Evolutionary conservation across 2,113 vertebrate genomes (phyloP), one percentile per base, ranked within the genome.

Genomic region (Monarcha castaneiventris): DNA sequence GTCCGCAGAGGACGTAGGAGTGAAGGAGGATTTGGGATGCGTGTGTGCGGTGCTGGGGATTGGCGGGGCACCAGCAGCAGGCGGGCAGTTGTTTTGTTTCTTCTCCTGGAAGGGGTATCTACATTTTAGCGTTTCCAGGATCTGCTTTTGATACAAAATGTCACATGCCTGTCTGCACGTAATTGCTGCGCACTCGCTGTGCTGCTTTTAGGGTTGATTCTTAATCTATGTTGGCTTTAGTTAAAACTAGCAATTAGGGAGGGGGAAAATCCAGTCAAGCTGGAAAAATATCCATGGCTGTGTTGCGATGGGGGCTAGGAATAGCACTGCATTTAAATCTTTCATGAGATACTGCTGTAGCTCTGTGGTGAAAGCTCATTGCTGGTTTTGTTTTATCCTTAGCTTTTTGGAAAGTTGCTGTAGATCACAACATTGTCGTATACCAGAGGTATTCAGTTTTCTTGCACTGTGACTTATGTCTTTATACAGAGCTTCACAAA

Each of bases 211-310:
- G 72, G 77, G 75, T 44, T 84, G 63, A 18, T 66, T 88, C 21
- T 90, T 71, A n/a, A 51, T 46, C 79, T 77, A 0, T 2, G 8
- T 55, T 80, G 39, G 39, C 54, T 73, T 84, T 73, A 66, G 79
- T 62, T 89, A 66, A 93, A 95, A 55, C 75, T 77, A 73, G 62
- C 71, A 90, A 74, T 93, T 95, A 92, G 55, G 51, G 76, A 94
- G 71, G 71, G 78, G 91, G 84, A 52, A 87, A 74, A 93, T 88
- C 85, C 85, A 63, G 92, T 88, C 82, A 67, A 54, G 81, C 94
- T 94, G 93, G 94, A 94, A 96, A 89, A 95, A 92, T 86, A 59
- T 8, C 41, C 22, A 0, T 33, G 25, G 29, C 41, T 72, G 16
- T 68, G 29, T 54, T 62, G 91, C 84, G 80, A 32, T 27, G 52